These are phyloP conservation scores for Crenuchus spilurus DNA, from an alignment of 2,797 vertebrate genomes.

Conservation along the genomic window DNA sequence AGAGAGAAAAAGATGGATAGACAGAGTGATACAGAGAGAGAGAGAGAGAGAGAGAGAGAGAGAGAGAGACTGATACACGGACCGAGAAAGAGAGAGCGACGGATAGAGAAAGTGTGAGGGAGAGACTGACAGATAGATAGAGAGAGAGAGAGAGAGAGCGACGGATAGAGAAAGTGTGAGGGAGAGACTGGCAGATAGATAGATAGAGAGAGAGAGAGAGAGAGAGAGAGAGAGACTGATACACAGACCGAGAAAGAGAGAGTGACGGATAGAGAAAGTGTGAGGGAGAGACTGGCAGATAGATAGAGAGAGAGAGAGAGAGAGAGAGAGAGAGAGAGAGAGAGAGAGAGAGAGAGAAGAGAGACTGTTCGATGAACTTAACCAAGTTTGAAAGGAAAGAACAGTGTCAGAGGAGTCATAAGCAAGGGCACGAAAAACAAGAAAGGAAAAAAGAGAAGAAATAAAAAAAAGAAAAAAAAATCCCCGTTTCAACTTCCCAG, in stretches of 20 bases:
- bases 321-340: neutral
- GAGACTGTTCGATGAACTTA: constrained; percentile 22
- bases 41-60: neutral
- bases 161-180: too few relatives aligned
- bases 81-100: too few relatives aligned
- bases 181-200: neutral
- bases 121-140: neutral
- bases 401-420: constrained; percentile 14
- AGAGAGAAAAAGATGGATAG: neutral
- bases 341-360: neutral
- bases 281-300: neutral
- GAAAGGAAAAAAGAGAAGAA: constrained; percentile 63
- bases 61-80: too few relatives aligned
- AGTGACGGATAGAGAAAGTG: neutral
- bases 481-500: constrained; percentile 69
- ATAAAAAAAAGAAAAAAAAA: constrained; percentile 71
- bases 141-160: constrained; percentile 4
- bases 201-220: neutral
- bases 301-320: neutral
- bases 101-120: neutral
- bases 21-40: constrained; percentile 7
- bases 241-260: constrained; percentile 1
- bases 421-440: constrained; percentile 18
- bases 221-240: neutral
- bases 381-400: constrained; percentile 25